A percentile compares a stretch with the other conserved stretches of the same genome.
phyloP scores from a whole-genome alignment of 1,140 invertebrate genomes.

The Phortica variegata region DNA sequence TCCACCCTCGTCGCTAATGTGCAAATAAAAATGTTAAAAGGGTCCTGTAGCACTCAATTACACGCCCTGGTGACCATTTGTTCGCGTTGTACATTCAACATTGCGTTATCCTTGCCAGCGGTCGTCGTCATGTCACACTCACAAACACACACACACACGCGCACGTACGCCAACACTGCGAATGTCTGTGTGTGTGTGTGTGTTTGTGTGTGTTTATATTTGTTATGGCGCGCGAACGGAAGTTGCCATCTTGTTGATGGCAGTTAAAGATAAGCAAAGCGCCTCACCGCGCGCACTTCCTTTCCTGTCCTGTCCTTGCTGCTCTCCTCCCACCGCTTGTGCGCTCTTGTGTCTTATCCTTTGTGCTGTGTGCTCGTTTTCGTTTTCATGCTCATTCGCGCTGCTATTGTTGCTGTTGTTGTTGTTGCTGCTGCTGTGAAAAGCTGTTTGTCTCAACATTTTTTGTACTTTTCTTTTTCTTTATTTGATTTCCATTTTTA shows the following conservation, averaged over 20 bases:
- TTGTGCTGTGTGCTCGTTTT: slow-evolving; percentile 10
- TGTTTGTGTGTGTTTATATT: slow-evolving; percentile 22
- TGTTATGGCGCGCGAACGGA: slow-evolving; percentile 55
- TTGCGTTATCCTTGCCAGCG: neutral
- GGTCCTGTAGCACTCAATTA: slow-evolving; percentile 57
- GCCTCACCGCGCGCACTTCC: no score
- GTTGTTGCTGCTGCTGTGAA: slow-evolving; percentile 21
- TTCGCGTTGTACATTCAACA: slow-evolving; percentile 6
- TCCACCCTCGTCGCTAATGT: slow-evolving; percentile 56
- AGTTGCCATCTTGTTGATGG: slow-evolving; percentile 57
- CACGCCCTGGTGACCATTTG: slow-evolving; percentile 57
- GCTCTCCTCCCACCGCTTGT: neutral
- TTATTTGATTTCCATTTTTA: no score
- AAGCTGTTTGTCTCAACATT: no score
- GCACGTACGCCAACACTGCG: slow-evolving; percentile 36
- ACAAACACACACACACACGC: neutral
- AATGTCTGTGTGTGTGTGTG: slow-evolving; percentile 10
- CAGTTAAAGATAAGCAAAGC: slow-evolving; percentile 56
- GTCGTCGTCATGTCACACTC: neutral
- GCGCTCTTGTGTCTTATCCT: neutral
- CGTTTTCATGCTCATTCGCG: slow-evolving; percentile 31
- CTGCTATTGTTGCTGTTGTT: slow-evolving; percentile 16
- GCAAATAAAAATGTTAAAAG: slow-evolving; percentile 58
- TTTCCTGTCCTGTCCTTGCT: neutral
- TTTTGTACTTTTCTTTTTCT: no score